Base-by-base conservation (phyloP, 2,888 invertebrate genomes). In the Melieria omissa region DNA sequence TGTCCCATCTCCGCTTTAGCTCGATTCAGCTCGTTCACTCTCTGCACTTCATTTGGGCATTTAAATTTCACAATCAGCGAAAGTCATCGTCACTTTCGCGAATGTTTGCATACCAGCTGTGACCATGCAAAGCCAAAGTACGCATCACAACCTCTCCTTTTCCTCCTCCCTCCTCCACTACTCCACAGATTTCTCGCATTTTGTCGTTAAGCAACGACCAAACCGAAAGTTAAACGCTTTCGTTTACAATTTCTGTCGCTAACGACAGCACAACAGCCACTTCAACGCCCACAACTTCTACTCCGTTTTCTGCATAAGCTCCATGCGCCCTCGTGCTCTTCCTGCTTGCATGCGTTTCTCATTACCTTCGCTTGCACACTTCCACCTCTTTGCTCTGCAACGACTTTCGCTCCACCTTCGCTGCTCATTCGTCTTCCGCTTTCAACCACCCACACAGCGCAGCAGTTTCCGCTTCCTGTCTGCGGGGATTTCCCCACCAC, bases 381-480 rank as follows among this genome's bases (percentile, higher is more conserved):
- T 29, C 29, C 29, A 29, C 2, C 29, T 29, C 29, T 29, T 29
- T 1, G 29, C 29, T 29, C 29, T 29, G 29, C 29, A 57, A 57
- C 16, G 14, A 49, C 9, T 49, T 49, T 49, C 10, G 2, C 3
- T 10, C 49, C 57, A 8, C 57, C 8, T 14, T 57, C n/a, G 12
- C 8, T 57, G 12, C 57, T 57, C 57, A n/a, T 12, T n/a, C 49
- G 29, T 29, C 57, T n/a, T 57, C 8, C 16, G 16, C 8, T 57
- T 16, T 12, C 57, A 57, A 8, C 57, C 14, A 8, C 16, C 12
- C 49, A 67, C 44, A 60, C 60, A 57, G 49, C 58, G 61, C 12
- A 52, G 44, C 62, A 83, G 82, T 84, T 82, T 83, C 83, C 83
- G 81, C 71, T 83, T 84, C 84, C 83, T 84, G 81, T 83, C 83